Evolutionary conservation across 2,797 vertebrate species (phyloP).

Genomic region (Prunella strophiata): DNA sequence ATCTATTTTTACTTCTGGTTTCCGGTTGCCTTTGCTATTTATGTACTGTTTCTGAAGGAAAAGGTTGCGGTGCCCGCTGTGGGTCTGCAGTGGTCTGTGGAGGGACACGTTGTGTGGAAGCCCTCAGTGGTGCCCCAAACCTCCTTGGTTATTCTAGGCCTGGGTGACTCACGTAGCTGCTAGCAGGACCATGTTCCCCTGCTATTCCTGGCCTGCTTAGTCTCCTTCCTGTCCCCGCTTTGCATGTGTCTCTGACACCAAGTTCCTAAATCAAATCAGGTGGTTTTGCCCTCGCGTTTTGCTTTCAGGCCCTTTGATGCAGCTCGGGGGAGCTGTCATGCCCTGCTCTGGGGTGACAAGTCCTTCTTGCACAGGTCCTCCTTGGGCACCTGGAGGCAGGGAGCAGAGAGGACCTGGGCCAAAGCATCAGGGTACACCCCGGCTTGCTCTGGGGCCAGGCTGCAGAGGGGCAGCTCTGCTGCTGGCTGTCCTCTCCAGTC

Average conservation of each 20-base stretch:
- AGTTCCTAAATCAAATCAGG: constrained; percentile 45
- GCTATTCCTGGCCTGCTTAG: constrained; percentile 14
- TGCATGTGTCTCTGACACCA: constrained; percentile 22
- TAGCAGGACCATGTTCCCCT: neutral
- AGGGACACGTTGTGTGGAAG: neutral
- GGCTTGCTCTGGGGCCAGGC: neutral
- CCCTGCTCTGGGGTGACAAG: accelerated
- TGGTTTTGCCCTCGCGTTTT: neutral
- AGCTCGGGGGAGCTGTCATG: accelerated
- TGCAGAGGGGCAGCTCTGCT: neutral
- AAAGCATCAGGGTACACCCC: neutral
- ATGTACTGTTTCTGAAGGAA: neutral
- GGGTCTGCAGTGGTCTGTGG: neutral
- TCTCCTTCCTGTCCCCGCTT: neutral
- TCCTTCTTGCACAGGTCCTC: neutral
- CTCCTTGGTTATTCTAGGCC: neutral
- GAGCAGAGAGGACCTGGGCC: neutral
- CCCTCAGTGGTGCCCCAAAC: neutral
- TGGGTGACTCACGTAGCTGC: neutral
- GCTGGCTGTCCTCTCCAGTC: neutral
- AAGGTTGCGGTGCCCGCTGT: neutral
- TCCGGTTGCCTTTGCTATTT: constrained; percentile 46
- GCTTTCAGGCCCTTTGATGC: neutral
- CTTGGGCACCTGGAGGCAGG: neutral
- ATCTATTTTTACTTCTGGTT: constrained; percentile 29